Evolutionary conservation across 1,140 invertebrate species (phyloP).

Genomic region (Drepana arcuata): DNA sequence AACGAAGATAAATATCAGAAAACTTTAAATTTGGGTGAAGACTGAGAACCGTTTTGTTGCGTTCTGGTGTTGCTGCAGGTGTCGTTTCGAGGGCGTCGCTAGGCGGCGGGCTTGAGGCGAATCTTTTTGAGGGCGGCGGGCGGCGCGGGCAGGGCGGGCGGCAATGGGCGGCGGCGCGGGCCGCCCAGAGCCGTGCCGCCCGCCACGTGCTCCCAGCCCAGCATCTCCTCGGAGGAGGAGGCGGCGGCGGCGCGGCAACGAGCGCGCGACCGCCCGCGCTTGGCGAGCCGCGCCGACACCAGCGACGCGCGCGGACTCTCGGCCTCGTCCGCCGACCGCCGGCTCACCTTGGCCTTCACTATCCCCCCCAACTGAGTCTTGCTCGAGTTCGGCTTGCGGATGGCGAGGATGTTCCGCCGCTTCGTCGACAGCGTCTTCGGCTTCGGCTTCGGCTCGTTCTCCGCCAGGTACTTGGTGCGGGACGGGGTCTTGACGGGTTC

Average conservation of each 20-base stretch:
- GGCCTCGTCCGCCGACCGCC: conserved; percentile 36
- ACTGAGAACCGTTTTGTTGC: too few relatives aligned
- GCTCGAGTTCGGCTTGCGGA: conserved; percentile 49
- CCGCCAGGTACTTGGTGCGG: conserved; percentile 36
- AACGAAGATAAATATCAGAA: too few relatives aligned
- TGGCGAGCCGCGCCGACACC: conserved; percentile 30
- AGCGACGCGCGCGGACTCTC: conserved; percentile 28
- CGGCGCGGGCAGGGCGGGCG: conserved; percentile 23
- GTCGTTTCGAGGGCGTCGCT: conserved; percentile 33
- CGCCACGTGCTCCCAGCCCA: conserved; percentile 34
- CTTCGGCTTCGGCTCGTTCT: conserved; percentile 52
- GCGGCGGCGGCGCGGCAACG: conserved; percentile 31
- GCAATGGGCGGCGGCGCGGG: conserved; percentile 5
- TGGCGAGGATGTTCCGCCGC: conserved; percentile 45
- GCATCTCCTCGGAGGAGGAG: conserved; percentile 33
- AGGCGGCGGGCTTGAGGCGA: conserved; percentile 42
- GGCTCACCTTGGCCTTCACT: conserved; percentile 30
- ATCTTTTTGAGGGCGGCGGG: conserved; percentile 51
- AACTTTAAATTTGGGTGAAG: too few relatives aligned
- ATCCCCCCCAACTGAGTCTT: conserved; percentile 32
- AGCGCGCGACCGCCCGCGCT: conserved; percentile 31
- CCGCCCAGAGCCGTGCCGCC: conserved; percentile 23
- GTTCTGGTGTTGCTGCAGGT: too few relatives aligned
- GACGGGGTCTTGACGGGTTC: conserved; percentile 41
- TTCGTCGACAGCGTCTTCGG: conserved; percentile 47